phyloP scores from a whole-genome alignment of 2,113 vertebrate species.

The Tragelaphus strepsiceros region DNA sequence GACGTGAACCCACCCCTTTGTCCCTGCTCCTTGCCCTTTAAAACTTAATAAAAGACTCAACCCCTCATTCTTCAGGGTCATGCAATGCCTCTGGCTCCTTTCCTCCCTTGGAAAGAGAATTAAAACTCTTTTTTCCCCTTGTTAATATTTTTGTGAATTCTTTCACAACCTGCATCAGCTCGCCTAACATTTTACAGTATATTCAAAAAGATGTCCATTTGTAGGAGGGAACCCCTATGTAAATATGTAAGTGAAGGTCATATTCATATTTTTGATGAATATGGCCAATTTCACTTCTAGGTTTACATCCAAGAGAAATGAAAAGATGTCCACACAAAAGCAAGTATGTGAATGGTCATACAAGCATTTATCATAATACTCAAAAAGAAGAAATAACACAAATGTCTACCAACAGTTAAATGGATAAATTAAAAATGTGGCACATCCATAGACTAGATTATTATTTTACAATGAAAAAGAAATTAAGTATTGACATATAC shows the following conservation, averaged over 20 bases:
- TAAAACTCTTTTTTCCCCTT: not conserved
- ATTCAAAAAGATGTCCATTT: not conserved
- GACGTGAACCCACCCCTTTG: accelerated
- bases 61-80: not conserved
- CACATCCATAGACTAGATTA: not conserved
- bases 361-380: not conserved
- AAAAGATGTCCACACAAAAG: not conserved
- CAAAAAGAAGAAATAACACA: not conserved
- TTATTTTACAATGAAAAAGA: not conserved
- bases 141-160: not conserved
- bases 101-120: not conserved
- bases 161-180: not conserved
- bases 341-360: not conserved
- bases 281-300: not conserved
- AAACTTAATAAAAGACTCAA: not conserved
- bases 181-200: not conserved
- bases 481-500: not conserved
- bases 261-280: not conserved
- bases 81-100: not conserved
- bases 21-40: not conserved
- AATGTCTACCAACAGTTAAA: not conserved
- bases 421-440: not conserved
- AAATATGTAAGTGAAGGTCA: not conserved
- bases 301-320: not conserved
- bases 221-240: not conserved